A percentile compares a stretch with the other conserved stretches of the same genome.
Conservation (phyloP, 2,113 vertebrate species). For the Meles meles region DNA sequence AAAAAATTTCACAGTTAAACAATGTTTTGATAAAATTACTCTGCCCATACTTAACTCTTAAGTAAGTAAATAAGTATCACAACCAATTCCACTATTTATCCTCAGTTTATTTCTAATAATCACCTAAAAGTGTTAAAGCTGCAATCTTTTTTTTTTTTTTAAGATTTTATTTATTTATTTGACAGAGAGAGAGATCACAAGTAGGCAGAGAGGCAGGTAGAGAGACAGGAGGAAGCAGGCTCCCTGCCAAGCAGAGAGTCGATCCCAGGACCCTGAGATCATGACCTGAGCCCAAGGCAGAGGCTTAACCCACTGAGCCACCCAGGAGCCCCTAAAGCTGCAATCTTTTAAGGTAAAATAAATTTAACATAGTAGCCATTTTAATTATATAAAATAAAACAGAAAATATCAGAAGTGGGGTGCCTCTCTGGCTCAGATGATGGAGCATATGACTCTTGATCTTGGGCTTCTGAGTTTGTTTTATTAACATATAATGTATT, state of each 20-base stretch:
- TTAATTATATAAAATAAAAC: not conserved
- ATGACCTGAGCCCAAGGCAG: no score
- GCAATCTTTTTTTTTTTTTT: conserved; percentile 14
- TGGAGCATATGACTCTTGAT: not conserved
- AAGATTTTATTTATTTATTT: no score
- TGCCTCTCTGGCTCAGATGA: not conserved
- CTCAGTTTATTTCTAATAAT: not conserved
- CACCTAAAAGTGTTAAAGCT: not conserved
- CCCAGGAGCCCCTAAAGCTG: no score
- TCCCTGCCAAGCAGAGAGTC: no score
- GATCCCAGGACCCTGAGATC: no score
- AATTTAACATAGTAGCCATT: not conserved
- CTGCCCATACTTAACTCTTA: not conserved
- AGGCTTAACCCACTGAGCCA: no score
- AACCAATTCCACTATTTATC: not conserved
- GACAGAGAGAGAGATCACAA: no score
- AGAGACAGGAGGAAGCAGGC: no score
- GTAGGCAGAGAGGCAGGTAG: no score
- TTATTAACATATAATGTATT: no score
- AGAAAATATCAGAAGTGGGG: not conserved
- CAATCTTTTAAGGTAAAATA: conserved; percentile 23
- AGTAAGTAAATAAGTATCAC: not conserved
- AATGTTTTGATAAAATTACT: conserved; percentile 17
- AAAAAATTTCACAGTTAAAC: not conserved
- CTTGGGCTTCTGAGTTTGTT: not conserved